Evolutionary conservation across 2,888 invertebrate genomes (phyloP).

Genomic region (Chymomyza caudatula): DNA sequence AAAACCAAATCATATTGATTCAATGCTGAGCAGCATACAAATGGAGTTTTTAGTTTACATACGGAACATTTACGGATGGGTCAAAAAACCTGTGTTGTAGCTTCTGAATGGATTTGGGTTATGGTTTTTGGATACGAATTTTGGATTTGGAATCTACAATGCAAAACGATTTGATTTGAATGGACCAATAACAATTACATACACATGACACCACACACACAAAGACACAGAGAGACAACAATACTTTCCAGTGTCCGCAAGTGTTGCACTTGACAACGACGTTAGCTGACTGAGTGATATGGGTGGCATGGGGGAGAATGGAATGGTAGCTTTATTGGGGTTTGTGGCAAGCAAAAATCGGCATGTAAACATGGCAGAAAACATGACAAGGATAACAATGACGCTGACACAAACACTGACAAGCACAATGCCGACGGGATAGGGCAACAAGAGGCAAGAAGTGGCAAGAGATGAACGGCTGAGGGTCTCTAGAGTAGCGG

Average conservation of each 20-base stretch:
- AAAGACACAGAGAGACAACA: not conserved
- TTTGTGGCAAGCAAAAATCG: constrained; percentile 31
- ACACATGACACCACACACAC: constrained; percentile 13
- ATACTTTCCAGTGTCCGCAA: constrained; percentile 30
- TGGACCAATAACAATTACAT: constrained; percentile 35
- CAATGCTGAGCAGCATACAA: constrained; percentile 29
- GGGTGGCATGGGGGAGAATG: not conserved
- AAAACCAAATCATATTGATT: constrained; percentile 34
- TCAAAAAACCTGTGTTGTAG: not conserved
- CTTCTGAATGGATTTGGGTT: not conserved
- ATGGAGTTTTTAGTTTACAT: constrained; percentile 18
- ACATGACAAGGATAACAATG: constrained; percentile 56
- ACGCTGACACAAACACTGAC: constrained; percentile 47
- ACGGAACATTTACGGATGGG: constrained; percentile 1
- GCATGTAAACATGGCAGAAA: constrained; percentile 53
- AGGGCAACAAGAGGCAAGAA: not conserved
- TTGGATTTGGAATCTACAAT: not conserved
- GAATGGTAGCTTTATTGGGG: not conserved
- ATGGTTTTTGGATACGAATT: not conserved
- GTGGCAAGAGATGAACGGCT: constrained; percentile 8
- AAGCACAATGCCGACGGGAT: constrained; percentile 7
- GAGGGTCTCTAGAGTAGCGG: constrained; percentile 16
- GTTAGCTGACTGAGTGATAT: not conserved
- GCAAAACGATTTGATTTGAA: constrained; percentile 17
- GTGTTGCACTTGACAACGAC: constrained; percentile 44